A percentile compares a stretch with the other conserved stretches of the same genome.
Evolutionary conservation across 2,797 vertebrate genomes (phyloP).

Genomic region (Pseudopleuronectes americanus): DNA sequence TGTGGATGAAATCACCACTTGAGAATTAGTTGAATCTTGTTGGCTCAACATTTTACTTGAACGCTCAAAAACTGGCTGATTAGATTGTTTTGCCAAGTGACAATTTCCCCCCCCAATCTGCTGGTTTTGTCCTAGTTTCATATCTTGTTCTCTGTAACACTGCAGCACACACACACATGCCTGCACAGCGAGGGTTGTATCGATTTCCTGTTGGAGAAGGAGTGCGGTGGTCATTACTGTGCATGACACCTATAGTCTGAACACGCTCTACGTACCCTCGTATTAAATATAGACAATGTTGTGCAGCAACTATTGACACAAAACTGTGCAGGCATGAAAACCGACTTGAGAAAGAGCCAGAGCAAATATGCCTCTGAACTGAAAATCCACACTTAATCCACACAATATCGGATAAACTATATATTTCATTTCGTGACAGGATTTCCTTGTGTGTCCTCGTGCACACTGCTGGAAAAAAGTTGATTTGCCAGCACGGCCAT

Average conservation of each 20-base stretch:
- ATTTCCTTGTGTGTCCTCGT: not conserved
- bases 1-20: slow-evolving; percentile 22
- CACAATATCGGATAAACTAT: too few species aligned
- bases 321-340: not conserved
- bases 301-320: not conserved
- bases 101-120: slow-evolving; percentile 6
- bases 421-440: too few species aligned
- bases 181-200: not conserved
- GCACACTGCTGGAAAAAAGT: slow-evolving; percentile 18
- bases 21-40: slow-evolving; percentile 1
- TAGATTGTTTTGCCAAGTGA: slow-evolving; percentile 10
- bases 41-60: slow-evolving; percentile 2
- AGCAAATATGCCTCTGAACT: too few species aligned
- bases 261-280: not conserved
- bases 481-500: slow-evolving; percentile 22
- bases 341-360: not conserved
- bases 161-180: not conserved
- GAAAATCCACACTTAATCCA: too few species aligned
- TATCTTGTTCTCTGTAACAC: not conserved
- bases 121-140: not conserved
- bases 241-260: not conserved
- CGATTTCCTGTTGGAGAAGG: not conserved
- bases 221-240: not conserved
- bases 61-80: not conserved
- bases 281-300: not conserved